phyloP scores from a whole-genome alignment of 2,113 vertebrate species.

The Laticauda colubrina region DNA sequence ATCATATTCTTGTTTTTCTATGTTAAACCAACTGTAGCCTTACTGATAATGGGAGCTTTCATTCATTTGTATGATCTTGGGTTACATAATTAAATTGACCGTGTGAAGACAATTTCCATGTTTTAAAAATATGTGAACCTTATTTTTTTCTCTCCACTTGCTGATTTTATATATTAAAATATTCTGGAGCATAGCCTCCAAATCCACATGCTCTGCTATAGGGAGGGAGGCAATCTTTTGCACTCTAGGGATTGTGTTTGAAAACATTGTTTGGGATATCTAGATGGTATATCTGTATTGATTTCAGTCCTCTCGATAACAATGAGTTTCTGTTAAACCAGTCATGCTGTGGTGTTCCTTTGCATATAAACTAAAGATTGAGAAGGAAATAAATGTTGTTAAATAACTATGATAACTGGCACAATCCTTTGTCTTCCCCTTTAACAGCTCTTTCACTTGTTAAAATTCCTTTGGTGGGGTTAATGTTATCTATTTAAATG shows the following conservation, averaged over 20 bases:
- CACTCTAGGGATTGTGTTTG: slow-evolving; percentile 37
- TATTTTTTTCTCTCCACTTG: neutral
- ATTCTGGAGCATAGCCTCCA: slow-evolving; percentile 43
- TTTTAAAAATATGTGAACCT: slow-evolving; percentile 28
- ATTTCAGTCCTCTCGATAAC: neutral
- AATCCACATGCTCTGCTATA: slow-evolving; percentile 37
- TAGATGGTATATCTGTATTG: slow-evolving; percentile 34
- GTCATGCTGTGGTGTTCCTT: neutral
- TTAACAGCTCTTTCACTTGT: neutral
- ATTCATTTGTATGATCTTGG: slow-evolving; percentile 60
- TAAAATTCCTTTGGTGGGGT: neutral
- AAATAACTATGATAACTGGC: slow-evolving; percentile 39
- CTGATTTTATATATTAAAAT: slow-evolving; percentile 36
- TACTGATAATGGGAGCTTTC: slow-evolving; percentile 58
- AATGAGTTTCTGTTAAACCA: slow-evolving; percentile 41
- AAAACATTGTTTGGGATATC: slow-evolving; percentile 31
- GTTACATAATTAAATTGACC: slow-evolving; percentile 25
- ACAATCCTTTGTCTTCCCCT: slow-evolving; percentile 37
- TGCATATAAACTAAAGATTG: slow-evolving; percentile 22
- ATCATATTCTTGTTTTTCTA: slow-evolving; percentile 42
- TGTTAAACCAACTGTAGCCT: slow-evolving; percentile 60
- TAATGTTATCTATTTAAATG: neutral
- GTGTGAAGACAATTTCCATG: slow-evolving; percentile 2
- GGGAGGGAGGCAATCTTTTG: slow-evolving; percentile 45
- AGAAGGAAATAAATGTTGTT: slow-evolving; percentile 56